These are phyloP conservation scores for Sinocyclocheilus anophthalmus DNA, from an alignment of 2,113 vertebrate genomes.

Conservation along the genomic window DNA sequence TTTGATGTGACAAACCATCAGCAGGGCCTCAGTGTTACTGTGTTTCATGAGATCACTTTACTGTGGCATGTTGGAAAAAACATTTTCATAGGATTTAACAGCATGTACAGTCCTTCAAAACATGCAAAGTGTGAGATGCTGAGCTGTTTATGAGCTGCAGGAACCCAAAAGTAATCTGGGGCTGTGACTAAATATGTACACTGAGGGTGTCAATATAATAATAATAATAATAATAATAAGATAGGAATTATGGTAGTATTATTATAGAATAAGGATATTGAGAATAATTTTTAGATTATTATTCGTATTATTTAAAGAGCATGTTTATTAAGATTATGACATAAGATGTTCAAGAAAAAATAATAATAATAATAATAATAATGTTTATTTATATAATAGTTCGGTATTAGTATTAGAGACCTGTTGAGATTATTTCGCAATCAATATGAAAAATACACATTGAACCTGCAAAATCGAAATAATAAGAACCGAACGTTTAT, in stretches of 20 bases:
- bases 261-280: not conserved
- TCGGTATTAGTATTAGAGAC: no score
- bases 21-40: constrained; percentile 3
- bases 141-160: not conserved
- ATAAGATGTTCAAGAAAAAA: no score
- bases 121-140: not conserved
- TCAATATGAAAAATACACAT: no score
- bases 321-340: not conserved
- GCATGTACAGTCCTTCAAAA: not conserved
- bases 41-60: constrained; percentile 3
- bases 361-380: no score
- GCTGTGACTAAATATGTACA: not conserved
- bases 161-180: not conserved
- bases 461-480: no score
- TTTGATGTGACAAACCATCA: not conserved
- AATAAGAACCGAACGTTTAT: no score
- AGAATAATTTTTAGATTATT: not conserved
- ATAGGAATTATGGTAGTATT: not conserved
- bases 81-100: not conserved
- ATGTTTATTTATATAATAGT: no score
- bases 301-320: not conserved
- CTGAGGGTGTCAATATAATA: not conserved
- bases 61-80: not conserved
- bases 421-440: no score
- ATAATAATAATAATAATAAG: not conserved